phyloP scores from a whole-genome alignment of 2,113 vertebrate genomes.

The Phodopus roborovskii region DNA sequence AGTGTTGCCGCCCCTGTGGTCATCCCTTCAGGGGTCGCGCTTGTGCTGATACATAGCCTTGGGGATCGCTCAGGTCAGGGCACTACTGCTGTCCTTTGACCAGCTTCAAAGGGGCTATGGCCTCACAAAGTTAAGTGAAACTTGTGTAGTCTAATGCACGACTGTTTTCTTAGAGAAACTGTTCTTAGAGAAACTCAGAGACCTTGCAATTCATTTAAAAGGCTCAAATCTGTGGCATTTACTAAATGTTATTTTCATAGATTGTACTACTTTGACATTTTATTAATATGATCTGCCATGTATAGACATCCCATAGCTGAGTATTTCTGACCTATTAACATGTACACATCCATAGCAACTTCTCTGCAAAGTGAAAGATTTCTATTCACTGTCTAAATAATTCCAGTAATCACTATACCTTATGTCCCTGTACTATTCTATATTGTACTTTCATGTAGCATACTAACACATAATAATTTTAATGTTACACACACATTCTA shows the following conservation, averaged over 20 bases:
- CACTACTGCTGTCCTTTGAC: background rate
- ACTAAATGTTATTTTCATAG: slow-evolving; percentile 19
- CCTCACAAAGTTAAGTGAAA: background rate
- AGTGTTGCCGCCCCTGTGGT: background rate
- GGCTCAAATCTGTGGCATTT: background rate
- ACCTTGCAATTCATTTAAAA: background rate
- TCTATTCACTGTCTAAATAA: background rate
- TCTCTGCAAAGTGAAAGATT: background rate
- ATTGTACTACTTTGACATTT: slow-evolving; percentile 9
- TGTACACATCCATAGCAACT: background rate
- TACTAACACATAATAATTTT: background rate
- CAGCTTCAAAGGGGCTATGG: background rate
- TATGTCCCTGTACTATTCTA: background rate
- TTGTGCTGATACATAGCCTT: slow-evolving; percentile 64
- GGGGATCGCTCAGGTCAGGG: background rate
- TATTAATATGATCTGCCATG: background rate
- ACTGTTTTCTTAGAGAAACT: background rate
- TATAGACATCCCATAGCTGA: background rate
- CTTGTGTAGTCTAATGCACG: rapidly evolving
- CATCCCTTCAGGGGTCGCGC: rapidly evolving
- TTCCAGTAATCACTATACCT: background rate
- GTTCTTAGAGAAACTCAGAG: background rate
- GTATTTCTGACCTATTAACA: background rate
- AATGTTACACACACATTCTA: background rate
- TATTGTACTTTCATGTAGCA: background rate